A percentile compares a stretch with the other conserved stretches of the same genome.
phyloP scores from a whole-genome alignment of 2,113 vertebrate species.

The Dissostichus mawsoni region DNA sequence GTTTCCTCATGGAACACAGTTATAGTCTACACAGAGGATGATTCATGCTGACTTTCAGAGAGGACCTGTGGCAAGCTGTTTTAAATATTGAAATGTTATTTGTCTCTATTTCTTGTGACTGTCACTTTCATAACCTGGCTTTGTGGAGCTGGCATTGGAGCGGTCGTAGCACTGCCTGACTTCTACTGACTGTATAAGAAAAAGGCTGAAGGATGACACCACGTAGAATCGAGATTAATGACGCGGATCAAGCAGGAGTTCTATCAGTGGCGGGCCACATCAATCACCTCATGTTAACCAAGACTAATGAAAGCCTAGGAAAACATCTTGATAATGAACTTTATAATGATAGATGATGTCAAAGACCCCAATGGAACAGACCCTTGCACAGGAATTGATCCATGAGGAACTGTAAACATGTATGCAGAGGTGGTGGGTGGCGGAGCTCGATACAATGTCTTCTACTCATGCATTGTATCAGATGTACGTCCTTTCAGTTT shows the following conservation, averaged over 20 bases:
- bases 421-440: neutral
- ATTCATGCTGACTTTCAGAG: neutral
- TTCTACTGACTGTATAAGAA: neutral
- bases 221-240: slow-evolving; percentile 90
- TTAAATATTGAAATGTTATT: slow-evolving; percentile 21
- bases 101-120: slow-evolving; percentile 17
- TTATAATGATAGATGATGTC: slow-evolving; percentile 89
- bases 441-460: neutral
- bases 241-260: slow-evolving; percentile 83
- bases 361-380: slow-evolving; percentile 76
- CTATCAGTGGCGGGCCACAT: slow-evolving; percentile 84
- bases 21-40: neutral
- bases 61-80: slow-evolving; percentile 14
- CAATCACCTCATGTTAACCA: slow-evolving; percentile 85
- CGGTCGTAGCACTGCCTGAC: slow-evolving; percentile 8
- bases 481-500: slow-evolving; percentile 6
- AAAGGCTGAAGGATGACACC: slow-evolving; percentile 85
- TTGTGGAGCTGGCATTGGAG: slow-evolving; percentile 26
- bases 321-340: slow-evolving; percentile 88
- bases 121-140: slow-evolving; percentile 41
- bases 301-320: slow-evolving; percentile 88
- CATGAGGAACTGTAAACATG: neutral
- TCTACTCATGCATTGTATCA: neutral
- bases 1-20: slow-evolving; percentile 13
- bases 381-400: slow-evolving; percentile 31